Evolutionary conservation across 1,140 invertebrate genomes (phyloP).

Genomic region (Rhagoletis zephyria): DNA sequence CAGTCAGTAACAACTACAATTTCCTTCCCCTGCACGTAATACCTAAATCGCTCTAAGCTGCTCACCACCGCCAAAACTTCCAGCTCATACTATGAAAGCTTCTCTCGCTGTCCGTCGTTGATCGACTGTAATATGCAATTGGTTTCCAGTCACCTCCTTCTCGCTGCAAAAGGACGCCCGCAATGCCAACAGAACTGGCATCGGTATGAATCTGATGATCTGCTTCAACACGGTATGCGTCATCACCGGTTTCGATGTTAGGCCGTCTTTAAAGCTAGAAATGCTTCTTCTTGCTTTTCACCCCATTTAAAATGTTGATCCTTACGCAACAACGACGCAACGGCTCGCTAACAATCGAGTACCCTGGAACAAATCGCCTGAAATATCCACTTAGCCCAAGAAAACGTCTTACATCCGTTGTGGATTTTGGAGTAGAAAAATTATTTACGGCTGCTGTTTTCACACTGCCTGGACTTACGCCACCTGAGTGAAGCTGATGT

Average conservation of each 20-base stretch:
- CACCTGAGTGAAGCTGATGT: constrained; percentile 49
- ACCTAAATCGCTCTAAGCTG: neutral
- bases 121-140: constrained; percentile 57
- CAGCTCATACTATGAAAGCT: constrained; percentile 69
- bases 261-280: constrained; percentile 62
- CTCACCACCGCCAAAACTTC: constrained; percentile 46
- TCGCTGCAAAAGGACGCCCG: constrained; percentile 63
- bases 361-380: constrained; percentile 58
- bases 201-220: constrained; percentile 69
- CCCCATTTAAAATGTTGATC: constrained; percentile 64
- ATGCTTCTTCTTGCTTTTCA: constrained; percentile 59
- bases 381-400: constrained; percentile 63
- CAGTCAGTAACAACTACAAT: constrained; percentile 70
- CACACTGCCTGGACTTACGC: constrained; percentile 55
- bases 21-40: constrained; percentile 63
- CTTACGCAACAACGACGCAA: constrained; percentile 36
- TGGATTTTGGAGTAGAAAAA: constrained; percentile 54
- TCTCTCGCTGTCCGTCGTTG: constrained; percentile 60
- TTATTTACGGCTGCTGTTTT: constrained; percentile 58
- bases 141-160: constrained; percentile 56
- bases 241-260: constrained; percentile 59
- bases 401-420: constrained; percentile 54
- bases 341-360: too few species aligned
- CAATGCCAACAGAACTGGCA: constrained; percentile 61
- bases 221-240: constrained; percentile 49